Conservation (phyloP, 2,888 invertebrate species). For the Bugula neritina region DNA sequence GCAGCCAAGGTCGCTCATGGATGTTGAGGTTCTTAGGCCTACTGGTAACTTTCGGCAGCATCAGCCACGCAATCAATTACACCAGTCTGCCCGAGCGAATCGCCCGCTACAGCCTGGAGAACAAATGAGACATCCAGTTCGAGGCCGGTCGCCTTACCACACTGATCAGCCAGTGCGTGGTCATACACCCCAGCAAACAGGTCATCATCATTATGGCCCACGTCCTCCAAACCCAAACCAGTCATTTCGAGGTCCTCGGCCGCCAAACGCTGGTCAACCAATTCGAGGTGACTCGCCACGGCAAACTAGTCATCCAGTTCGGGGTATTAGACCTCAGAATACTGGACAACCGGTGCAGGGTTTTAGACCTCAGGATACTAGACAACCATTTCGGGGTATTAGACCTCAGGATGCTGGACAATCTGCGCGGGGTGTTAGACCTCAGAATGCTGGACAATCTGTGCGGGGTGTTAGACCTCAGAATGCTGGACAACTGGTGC, state of each 20-base stretch:
- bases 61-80: background rate
- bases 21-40: too few species aligned
- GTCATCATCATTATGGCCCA: constrained; percentile 26
- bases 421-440: background rate
- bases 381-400: background rate
- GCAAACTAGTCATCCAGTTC: background rate
- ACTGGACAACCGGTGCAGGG: background rate
- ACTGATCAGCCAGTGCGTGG: too few species aligned
- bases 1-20: background rate
- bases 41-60: background rate
- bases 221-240: too few species aligned
- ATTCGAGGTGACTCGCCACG: background rate
- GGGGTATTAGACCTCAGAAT: background rate
- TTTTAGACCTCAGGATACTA: background rate
- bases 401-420: background rate
- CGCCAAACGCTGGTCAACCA: constrained; percentile 19
- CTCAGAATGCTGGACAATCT: background rate
- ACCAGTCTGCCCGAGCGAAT: too few species aligned
- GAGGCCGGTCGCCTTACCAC: too few species aligned
- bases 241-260: too few species aligned
- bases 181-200: constrained; percentile 28
- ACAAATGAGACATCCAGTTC: too few species aligned
- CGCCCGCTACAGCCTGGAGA: too few species aligned
- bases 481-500: constrained; percentile 2
- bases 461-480: background rate